phyloP scores from a whole-genome alignment of 2,797 vertebrate genomes.

The Acanthurus leucopareius region DNA sequence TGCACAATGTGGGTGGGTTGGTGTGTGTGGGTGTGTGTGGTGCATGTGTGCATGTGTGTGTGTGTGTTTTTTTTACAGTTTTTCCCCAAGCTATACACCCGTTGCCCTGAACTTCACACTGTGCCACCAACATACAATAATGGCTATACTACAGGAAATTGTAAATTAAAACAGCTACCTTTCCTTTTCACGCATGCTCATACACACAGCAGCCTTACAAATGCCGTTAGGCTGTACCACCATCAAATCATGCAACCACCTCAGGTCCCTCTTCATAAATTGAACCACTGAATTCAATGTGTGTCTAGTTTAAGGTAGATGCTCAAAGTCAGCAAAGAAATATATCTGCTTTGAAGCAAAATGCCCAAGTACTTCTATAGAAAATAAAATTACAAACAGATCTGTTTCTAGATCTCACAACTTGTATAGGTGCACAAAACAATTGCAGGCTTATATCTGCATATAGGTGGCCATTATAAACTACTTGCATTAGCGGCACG shows the following conservation, averaged over 20 bases:
- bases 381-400: too few relatives aligned
- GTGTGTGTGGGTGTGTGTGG: constrained; percentile 8
- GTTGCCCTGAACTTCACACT: not conserved
- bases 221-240: not conserved
- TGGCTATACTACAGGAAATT: too few relatives aligned
- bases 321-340: too few relatives aligned
- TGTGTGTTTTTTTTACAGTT: not conserved
- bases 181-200: not conserved
- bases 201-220: not conserved
- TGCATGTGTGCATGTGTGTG: not conserved
- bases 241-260: not conserved
- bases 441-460: too few relatives aligned
- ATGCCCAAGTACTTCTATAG: too few relatives aligned
- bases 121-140: too few relatives aligned
- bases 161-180: not conserved
- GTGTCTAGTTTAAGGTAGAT: not conserved
- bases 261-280: not conserved
- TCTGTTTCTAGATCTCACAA: too few relatives aligned
- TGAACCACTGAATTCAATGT: not conserved
- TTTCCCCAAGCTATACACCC: not conserved
- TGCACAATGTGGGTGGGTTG: constrained; percentile 4
- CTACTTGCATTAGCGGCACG: too few relatives aligned
- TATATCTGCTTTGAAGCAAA: too few relatives aligned
- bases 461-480: too few relatives aligned
- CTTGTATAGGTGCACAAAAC: too few relatives aligned